Conservation (phyloP, 2,113 vertebrate genomes). For the Notothenia coriiceps region DNA sequence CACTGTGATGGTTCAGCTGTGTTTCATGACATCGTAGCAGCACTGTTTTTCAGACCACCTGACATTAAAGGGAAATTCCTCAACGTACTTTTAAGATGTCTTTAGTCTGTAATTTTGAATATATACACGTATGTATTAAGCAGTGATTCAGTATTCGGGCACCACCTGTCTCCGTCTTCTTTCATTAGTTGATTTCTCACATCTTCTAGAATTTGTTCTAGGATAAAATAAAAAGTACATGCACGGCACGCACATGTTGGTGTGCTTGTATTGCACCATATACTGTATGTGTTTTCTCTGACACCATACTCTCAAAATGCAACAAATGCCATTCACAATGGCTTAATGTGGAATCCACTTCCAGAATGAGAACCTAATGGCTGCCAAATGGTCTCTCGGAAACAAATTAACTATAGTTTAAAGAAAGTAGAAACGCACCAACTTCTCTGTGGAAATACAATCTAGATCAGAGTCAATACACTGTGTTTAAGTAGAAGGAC, state of each 20-base stretch:
- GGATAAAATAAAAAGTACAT: background rate
- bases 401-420: constrained; percentile 6
- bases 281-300: background rate
- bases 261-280: background rate
- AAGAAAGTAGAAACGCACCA: background rate
- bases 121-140: background rate
- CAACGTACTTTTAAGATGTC: background rate
- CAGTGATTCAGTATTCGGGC: background rate
- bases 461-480: background rate
- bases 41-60: constrained; percentile 3
- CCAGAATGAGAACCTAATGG: background rate
- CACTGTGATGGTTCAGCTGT: constrained; percentile 13
- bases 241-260: background rate
- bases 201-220: too few relatives aligned
- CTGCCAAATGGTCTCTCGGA: background rate
- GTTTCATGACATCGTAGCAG: background rate
- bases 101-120: background rate
- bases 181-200: background rate
- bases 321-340: background rate
- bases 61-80: background rate
- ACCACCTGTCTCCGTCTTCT: background rate
- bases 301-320: background rate
- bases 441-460: background rate
- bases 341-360: background rate
- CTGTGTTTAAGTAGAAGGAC: constrained; percentile 16